phyloP scores from a whole-genome alignment of 2,888 invertebrate species.

The Drosophila kambysellisi region DNA sequence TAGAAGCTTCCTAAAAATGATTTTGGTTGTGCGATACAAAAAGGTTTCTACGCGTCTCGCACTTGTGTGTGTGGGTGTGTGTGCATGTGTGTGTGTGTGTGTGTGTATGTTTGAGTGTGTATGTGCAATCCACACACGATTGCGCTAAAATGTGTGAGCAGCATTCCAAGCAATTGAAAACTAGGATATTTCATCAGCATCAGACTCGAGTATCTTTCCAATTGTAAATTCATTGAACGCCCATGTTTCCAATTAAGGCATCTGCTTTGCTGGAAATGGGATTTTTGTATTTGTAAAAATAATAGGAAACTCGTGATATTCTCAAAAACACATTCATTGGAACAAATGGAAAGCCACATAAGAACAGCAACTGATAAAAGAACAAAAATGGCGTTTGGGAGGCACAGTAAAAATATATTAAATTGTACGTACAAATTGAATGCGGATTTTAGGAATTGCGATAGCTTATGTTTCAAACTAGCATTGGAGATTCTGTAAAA shows the following conservation, averaged over 20 bases:
- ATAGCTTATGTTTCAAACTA: neutral
- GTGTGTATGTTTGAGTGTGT: neutral
- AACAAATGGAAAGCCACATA: no score
- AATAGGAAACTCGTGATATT: neutral
- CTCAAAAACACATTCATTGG: neutral
- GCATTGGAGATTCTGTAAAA: neutral
- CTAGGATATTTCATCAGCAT: conserved; percentile 30
- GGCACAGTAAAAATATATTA: neutral
- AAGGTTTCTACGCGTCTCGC: conserved; percentile 58
- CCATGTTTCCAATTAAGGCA: conserved; percentile 14
- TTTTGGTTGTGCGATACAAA: conserved; percentile 31
- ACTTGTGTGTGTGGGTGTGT: conserved; percentile 10
- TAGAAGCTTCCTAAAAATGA: neutral
- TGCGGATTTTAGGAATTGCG: neutral
- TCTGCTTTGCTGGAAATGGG: neutral
- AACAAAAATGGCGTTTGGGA: no score
- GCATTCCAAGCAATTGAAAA: conserved; percentile 20
- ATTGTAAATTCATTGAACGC: conserved; percentile 32
- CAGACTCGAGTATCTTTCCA: conserved; percentile 18
- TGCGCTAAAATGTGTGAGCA: conserved; percentile 1
- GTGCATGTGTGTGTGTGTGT: neutral
- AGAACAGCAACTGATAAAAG: neutral
- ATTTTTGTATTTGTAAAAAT: neutral
- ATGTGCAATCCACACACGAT: conserved; percentile 18
- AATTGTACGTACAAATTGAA: neutral